Evolutionary conservation across 2,888 invertebrate species (phyloP).

Genomic region (Lepidocyrtoides sp.): DNA sequence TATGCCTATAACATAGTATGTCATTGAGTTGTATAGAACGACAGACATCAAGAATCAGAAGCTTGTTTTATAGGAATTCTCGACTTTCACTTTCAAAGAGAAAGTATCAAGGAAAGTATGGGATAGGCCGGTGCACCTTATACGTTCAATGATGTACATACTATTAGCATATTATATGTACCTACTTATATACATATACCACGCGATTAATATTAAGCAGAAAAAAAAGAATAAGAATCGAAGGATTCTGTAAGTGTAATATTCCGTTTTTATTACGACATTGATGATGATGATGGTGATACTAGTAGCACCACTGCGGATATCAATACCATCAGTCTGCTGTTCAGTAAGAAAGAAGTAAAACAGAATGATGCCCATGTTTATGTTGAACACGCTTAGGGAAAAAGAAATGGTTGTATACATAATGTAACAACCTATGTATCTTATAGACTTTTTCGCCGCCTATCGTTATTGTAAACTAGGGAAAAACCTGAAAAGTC

Average conservation of each 20-base stretch:
- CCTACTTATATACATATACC: too few relatives aligned
- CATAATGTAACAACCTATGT: not conserved
- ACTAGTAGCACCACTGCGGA: constrained; percentile 50
- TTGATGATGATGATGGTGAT: constrained; percentile 38
- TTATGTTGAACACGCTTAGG: not conserved
- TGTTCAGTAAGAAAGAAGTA: not conserved
- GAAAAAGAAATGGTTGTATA: not conserved
- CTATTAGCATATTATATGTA: too few relatives aligned
- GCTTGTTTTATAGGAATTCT: too few relatives aligned
- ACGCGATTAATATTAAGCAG: constrained; percentile 51
- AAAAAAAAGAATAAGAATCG: not conserved
- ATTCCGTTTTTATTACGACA: constrained; percentile 53
- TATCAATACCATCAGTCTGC: constrained; percentile 34
- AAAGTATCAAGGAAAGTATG: too few relatives aligned
- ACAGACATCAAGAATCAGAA: too few relatives aligned
- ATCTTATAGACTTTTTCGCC: not conserved
- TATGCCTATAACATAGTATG: too few relatives aligned
- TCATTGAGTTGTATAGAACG: too few relatives aligned
- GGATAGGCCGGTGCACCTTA: too few relatives aligned
- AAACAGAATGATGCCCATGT: constrained; percentile 1
- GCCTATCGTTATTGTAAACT: constrained; percentile 35
- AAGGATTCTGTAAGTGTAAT: constrained; percentile 38
- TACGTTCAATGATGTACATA: too few relatives aligned
- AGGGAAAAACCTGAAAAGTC: constrained; percentile 74
- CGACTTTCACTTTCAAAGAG: too few relatives aligned